Percentiles rank a stretch among this genome's conserved stretches.
These are phyloP conservation scores for Thyatira batis DNA, from an alignment of 2,888 invertebrate species.

Conservation along the genomic window DNA sequence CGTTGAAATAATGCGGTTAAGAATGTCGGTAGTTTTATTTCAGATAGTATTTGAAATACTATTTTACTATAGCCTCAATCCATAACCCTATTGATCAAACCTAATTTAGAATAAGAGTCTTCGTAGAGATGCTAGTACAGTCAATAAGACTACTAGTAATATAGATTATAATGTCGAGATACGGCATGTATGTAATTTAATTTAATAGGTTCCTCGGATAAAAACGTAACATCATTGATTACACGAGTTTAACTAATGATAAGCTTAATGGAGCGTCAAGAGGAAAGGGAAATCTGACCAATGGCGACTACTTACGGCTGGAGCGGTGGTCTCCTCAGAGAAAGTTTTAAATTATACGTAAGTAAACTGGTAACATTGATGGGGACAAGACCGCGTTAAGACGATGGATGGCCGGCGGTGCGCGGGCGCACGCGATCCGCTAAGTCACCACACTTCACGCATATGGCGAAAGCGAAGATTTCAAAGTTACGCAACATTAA, in stretches of 20 bases:
- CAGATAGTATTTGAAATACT: too few relatives aligned
- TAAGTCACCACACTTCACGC: conserved; percentile 9
- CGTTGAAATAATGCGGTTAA: too few relatives aligned
- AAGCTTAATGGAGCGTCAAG: conserved; percentile 56
- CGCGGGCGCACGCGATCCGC: conserved; percentile 10
- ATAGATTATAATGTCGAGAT: background rate
- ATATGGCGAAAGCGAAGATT: conserved; percentile 37
- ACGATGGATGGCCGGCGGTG: conserved; percentile 30
- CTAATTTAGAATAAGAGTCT: background rate
- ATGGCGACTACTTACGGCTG: conserved; percentile 36
- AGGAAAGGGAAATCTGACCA: conserved; percentile 67
- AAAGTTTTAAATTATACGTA: conserved; percentile 79
- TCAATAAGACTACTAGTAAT: background rate
- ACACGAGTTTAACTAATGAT: conserved; percentile 30
- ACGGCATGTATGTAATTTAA: background rate
- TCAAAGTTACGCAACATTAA: conserved; percentile 29
- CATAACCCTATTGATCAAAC: too few relatives aligned
- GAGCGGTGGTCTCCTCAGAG: conserved; percentile 55
- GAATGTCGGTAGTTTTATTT: background rate
- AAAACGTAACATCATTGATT: background rate
- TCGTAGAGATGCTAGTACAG: background rate
- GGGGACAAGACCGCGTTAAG: conserved; percentile 45
- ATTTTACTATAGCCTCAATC: too few relatives aligned
- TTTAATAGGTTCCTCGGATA: background rate
- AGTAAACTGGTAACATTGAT: conserved; percentile 68